A percentile compares a stretch with the other conserved stretches of the same genome.
phyloP scores from a whole-genome alignment of 2,888 invertebrate species.

The Agrenia bidenticulata region DNA sequence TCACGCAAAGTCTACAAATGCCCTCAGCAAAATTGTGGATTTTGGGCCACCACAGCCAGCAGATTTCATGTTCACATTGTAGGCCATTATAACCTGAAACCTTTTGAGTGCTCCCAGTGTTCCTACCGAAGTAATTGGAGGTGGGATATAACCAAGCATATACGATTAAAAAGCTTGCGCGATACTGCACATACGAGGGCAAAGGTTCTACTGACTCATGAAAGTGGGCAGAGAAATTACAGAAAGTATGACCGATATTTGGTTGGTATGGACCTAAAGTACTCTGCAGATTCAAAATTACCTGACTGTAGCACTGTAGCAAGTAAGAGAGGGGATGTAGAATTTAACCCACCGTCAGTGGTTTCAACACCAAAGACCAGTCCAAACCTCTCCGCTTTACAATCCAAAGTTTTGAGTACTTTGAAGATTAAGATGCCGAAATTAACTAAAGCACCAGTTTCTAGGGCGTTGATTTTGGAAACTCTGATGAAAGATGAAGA shows the following conservation, averaged over 20 bases:
- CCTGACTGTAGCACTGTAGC: constrained; percentile 50
- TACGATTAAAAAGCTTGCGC: constrained; percentile 81
- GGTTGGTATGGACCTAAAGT: constrained; percentile 66
- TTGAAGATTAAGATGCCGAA: constrained; percentile 42
- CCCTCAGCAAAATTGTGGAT: constrained; percentile 74
- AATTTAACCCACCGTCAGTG: constrained; percentile 29
- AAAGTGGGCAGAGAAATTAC: constrained; percentile 85
- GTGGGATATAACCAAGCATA: constrained; percentile 96
- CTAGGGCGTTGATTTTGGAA: not conserved
- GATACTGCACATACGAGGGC: constrained; percentile 74
- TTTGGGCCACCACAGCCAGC: constrained; percentile 90
- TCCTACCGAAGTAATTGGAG: constrained; percentile 84
- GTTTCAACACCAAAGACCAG: not conserved
- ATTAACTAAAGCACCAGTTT: constrained; percentile 37
- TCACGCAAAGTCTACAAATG: constrained; percentile 73
- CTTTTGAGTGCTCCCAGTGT: constrained; percentile 92
- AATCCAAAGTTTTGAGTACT: not conserved
- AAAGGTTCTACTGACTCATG: constrained; percentile 79
- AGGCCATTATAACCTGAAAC: constrained; percentile 78
- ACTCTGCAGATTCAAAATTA: constrained; percentile 45
- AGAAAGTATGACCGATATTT: constrained; percentile 90
- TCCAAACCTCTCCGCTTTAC: constrained; percentile 3
- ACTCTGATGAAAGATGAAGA: not conserved
- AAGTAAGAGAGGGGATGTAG: constrained; percentile 41
- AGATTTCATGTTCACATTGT: constrained; percentile 92